Conservation (phyloP, 1,140 invertebrate genomes). For the Hyles vespertilio region DNA sequence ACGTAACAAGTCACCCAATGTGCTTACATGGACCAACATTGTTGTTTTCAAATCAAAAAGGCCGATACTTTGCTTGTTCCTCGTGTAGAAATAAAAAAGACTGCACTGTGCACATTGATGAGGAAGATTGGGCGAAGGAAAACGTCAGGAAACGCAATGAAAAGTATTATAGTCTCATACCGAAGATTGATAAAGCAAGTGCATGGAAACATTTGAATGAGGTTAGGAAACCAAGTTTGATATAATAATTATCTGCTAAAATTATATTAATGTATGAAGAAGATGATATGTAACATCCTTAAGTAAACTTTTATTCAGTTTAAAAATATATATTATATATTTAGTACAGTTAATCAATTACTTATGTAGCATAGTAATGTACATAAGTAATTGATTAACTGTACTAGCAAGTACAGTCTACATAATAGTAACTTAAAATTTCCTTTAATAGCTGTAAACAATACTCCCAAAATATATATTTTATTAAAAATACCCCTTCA, state of each 20-base stretch:
- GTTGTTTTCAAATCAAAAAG: slow-evolving; percentile 78
- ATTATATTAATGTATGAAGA: not conserved
- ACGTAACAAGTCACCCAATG: slow-evolving; percentile 69
- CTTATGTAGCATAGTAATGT: too few relatives aligned
- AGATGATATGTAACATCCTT: not conserved
- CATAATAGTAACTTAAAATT: too few relatives aligned
- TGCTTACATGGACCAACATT: slow-evolving; percentile 83
- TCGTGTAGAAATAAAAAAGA: slow-evolving; percentile 88
- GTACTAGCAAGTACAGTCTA: too few relatives aligned
- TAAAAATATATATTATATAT: too few relatives aligned
- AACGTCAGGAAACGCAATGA: slow-evolving; percentile 62
- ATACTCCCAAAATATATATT: too few relatives aligned
- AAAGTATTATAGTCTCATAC: slow-evolving; percentile 71
- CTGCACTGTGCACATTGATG: slow-evolving; percentile 81
- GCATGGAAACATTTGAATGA: slow-evolving; percentile 76
- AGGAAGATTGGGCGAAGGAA: slow-evolving; percentile 74
- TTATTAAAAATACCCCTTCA: too few relatives aligned
- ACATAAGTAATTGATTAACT: too few relatives aligned
- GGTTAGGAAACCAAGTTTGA: slow-evolving; percentile 25
- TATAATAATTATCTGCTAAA: not conserved
- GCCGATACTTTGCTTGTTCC: slow-evolving; percentile 86
- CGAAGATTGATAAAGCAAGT: slow-evolving; percentile 66
- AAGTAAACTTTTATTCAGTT: too few relatives aligned
- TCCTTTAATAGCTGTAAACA: too few relatives aligned
- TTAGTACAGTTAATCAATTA: too few relatives aligned